Percentiles rank a stretch among this genome's conserved stretches.
These are phyloP conservation scores for Alentia gelatinosa DNA, from an alignment of 2,888 invertebrate genomes.

Conservation along the genomic window DNA sequence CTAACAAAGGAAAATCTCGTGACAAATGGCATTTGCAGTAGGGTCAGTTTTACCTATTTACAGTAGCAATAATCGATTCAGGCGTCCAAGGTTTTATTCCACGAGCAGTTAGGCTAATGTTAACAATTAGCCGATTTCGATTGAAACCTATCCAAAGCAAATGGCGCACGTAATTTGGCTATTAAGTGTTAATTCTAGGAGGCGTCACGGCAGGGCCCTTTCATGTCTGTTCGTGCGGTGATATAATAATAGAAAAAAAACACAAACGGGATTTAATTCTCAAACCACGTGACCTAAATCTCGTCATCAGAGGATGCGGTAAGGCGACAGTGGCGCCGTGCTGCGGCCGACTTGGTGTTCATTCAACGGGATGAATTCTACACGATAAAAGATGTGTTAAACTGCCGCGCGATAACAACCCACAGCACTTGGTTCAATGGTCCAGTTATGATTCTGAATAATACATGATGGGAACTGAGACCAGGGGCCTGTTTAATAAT, in stretches of 20 bases:
- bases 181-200: neutral
- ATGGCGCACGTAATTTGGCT: neutral
- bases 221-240: neutral
- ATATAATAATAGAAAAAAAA: no score
- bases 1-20: no score
- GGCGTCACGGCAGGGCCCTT: neutral
- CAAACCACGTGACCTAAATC: neutral
- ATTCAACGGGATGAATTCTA: neutral
- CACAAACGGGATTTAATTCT: neutral
- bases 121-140: neutral
- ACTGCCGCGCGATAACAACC: neutral
- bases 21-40: neutral
- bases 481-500: no score
- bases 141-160: neutral
- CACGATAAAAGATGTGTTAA: constrained; percentile 1
- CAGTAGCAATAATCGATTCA: neutral
- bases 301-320: neutral
- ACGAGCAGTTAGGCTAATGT: neutral
- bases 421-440: neutral
- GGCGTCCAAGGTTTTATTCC: neutral
- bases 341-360: neutral
- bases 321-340: neutral
- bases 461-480: neutral
- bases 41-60: neutral
- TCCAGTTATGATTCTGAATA: neutral